These are phyloP conservation scores for Sminthurides aquaticus DNA, from an alignment of 2,888 invertebrate species.

Conservation along the genomic window DNA sequence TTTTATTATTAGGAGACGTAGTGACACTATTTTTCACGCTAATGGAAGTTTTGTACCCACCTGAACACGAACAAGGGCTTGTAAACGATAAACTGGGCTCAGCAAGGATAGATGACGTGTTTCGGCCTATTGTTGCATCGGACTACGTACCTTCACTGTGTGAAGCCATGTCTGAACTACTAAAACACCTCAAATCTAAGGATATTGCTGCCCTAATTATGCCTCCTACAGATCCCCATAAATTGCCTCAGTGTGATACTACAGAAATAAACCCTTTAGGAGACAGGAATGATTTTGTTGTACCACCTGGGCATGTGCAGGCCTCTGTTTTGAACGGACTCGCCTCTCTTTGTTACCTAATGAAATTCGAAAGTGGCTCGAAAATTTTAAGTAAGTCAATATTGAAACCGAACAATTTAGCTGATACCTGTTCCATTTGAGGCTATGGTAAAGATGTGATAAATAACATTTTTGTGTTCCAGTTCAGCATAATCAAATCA, in stretches of 20 bases:
- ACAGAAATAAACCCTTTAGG: slow-evolving; percentile 18
- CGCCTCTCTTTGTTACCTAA: slow-evolving; percentile 30
- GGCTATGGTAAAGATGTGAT: background rate
- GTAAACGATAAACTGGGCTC: no score
- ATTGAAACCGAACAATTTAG: no score
- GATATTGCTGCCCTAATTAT: slow-evolving; percentile 7
- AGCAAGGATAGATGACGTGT: slow-evolving; percentile 7
- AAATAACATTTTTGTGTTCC: slow-evolving; percentile 6
- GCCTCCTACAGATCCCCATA: slow-evolving; percentile 12
- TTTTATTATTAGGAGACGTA: slow-evolving; percentile 32
- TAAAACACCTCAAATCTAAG: slow-evolving; percentile 34
- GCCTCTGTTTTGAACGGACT: slow-evolving; percentile 32
- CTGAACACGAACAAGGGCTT: background rate
- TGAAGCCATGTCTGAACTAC: slow-evolving; percentile 39
- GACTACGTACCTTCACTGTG: slow-evolving; percentile 36
- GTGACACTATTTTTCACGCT: slow-evolving; percentile 32
- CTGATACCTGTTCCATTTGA: no score
- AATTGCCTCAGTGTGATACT: background rate
- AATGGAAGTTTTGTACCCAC: slow-evolving; percentile 27
- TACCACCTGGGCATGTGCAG: slow-evolving; percentile 37
- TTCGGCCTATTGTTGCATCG: slow-evolving; percentile 26
- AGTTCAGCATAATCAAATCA: slow-evolving; percentile 9
- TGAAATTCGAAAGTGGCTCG: slow-evolving; percentile 32
- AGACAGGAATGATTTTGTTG: slow-evolving; percentile 28
- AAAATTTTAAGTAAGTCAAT: slow-evolving; percentile 30